Base-by-base conservation (phyloP, 1,140 invertebrate genomes). In the Oscheius sp. region DNA sequence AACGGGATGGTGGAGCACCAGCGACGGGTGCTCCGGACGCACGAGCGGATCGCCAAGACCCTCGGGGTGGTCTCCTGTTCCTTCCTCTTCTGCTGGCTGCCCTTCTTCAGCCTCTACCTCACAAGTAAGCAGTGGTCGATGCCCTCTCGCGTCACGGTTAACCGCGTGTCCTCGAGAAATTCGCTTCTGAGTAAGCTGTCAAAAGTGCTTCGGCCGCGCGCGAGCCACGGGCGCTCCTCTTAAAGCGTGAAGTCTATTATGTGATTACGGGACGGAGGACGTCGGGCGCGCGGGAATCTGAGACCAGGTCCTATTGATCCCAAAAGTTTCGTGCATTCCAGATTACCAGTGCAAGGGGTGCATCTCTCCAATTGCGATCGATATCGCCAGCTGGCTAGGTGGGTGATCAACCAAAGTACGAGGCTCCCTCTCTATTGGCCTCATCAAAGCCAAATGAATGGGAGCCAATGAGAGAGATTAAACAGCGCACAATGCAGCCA, bases 11-110 rank as follows among this genome's bases (percentile, higher is more conserved):
- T 84, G 13, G 82, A 83, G 65, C 82, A 83, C 59, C 82, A 83
- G 63, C 68, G 82, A 15, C 72, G 82, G 26, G 82, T 83, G 0
- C 61, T 83, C 1, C 65, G 82, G 31, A 83, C 82, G 18, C 83
- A 86, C 18, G 87, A 87, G 75, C 81, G 86, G 52, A 87, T 87
- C 66, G 87, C 87, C 1, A 87, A 87, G 70, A 88, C 87, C 0
- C 77, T 87, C 15, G 72, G 72, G 4, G 86, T 87, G 34, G 86
- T 87, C 3, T 84, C 85, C 2, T 81, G 85, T 83, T 79, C 78
- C 7, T 87, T 87, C 74, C 82, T 87, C 4, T 85, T 87, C 66
- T 87, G 86, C 71, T 87, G 86, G 86, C 77, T 87, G 13, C 86
- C 86, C 28, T 87, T 87, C 73, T 88, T 88, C 78, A 84, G 86